Base-by-base conservation (phyloP, 2,888 invertebrate genomes). In the Lobophora halterata region DNA sequence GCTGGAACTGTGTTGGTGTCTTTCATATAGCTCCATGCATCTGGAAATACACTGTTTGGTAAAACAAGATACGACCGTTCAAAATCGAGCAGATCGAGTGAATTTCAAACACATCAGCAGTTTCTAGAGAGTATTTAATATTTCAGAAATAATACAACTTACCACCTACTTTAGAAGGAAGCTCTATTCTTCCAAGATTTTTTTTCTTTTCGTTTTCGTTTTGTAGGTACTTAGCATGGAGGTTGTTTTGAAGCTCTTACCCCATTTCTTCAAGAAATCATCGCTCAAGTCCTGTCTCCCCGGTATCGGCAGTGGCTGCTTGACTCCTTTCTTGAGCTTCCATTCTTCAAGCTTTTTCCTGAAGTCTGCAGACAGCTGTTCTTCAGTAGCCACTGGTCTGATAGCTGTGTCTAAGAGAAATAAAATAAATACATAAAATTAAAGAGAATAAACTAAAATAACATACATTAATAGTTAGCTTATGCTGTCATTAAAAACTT, bases 261-360 rank as follows among this genome's bases (percentile, higher is more conserved):
- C 93, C 82, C 96, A 90, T 80, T 93, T 95, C 61, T 92, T 93
- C 17, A 93, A 89, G 68, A 96, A 96, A 60, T 96, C 96, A 42
- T 95, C 94, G 10, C 93, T 93, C 5, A 95, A 81, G 51, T 92
- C 92, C 51, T 91, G 89, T 38, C 90, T 87, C 10, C 91, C 92
- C 0, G 91, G 90, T 30, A 89, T 69, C 0, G 90, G 80, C 0
- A 81, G 76, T 0, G 87, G 87, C 34, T 83, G 85, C 25, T 72
- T 72, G 3, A 73, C 78, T 0, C 83, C 92, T 58, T 91, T 92
- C 60, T 90, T 91, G 33, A 91, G 91, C 61, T 96, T 93, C 97
- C 96, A 97, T 71, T 96, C 96, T 50, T 93, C 92, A 13, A 97
- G 79, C 69, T 96, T 96, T 71, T 94, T 94, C 29, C 92, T 90